Percentiles rank a stretch among this genome's conserved stretches.
These are phyloP conservation scores for Hypolimnas misippus DNA, from an alignment of 2,888 invertebrate genomes.

Conservation along the genomic window DNA sequence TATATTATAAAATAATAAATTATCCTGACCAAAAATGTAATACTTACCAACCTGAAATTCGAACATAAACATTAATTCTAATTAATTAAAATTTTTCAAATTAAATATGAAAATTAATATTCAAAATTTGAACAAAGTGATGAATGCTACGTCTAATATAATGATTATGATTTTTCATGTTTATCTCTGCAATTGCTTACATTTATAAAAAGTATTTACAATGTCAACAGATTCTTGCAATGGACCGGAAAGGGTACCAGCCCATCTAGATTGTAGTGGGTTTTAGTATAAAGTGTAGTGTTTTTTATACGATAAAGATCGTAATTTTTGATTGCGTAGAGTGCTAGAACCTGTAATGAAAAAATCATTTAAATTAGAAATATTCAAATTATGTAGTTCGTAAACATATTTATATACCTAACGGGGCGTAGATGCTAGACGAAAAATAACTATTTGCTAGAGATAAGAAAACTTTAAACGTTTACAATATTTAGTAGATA, in stretches of 20 bases:
- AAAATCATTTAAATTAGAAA: slow-evolving; percentile 70
- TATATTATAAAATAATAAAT: background rate
- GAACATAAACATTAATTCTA: background rate
- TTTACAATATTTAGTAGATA: slow-evolving; percentile 63
- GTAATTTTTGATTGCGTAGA: slow-evolving; percentile 71
- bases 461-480: slow-evolving; percentile 56
- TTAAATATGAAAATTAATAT: background rate
- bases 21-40: background rate
- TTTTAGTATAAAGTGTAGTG: slow-evolving; percentile 73
- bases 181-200: slow-evolving; percentile 18
- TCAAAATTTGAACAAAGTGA: slow-evolving; percentile 8
- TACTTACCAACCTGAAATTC: background rate
- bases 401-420: slow-evolving; percentile 69
- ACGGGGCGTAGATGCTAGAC: slow-evolving; percentile 83
- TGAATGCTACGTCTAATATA: slow-evolving; percentile 11
- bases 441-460: slow-evolving; percentile 57
- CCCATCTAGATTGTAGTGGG: slow-evolving; percentile 74
- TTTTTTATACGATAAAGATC: slow-evolving; percentile 64
- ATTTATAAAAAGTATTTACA: slow-evolving; percentile 49
- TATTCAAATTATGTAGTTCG: slow-evolving; percentile 72
- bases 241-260: slow-evolving; percentile 72
- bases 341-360: slow-evolving; percentile 79
- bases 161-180: slow-evolving; percentile 14
- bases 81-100: background rate
- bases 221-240: slow-evolving; percentile 76